Base-by-base conservation (phyloP, 1,140 invertebrate species). In the Leucophenga varia region DNA sequence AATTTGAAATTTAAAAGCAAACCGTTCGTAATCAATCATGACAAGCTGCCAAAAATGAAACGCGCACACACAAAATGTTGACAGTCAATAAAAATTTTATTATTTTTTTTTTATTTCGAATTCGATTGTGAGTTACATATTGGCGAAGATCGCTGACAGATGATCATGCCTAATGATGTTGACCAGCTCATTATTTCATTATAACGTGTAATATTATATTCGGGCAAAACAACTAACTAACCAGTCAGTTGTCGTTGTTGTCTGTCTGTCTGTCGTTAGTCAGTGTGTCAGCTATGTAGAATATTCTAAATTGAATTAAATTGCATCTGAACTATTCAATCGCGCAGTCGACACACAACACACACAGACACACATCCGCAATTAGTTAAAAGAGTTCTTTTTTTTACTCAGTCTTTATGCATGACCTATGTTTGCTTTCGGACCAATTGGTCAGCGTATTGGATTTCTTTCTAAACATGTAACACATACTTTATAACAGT, bases 121-220 rank as follows among this genome's bases (percentile, higher is more conserved):
- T 53, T 63, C 50, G 47, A 47, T 54, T 49, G 47, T 51, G 38
- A 49, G 40, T 52, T 41, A 43, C 52, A 39, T 16, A 30, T 37
- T 45, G n/a, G n/a, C n/a, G n/a, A 44, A 49, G 31, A 32, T 28
- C 40, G 12, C 42, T 52, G 57, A 64, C 61, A 64, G 57, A 65
- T 55, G 61, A 64, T 64, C 55, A 45, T 48, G 56, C 59, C 67
- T 65, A 67, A 65, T 63, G 61, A 65, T 59, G 61, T 48, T 58
- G 52, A 54, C n/a, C 42, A 37, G 48, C 61, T 65, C 56, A 65
- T 67, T 65, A 67, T 67, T 57, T 61, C 49, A 47, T 52, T 67
- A 57, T 61, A 61, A 43, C 16, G 17, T 36, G 6, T 7, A 7
- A 28, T 28, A 28, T 28, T 28, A 7, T 7, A 7, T 7, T 12